Conservation (phyloP, 2,113 vertebrate species). For the Neofelis nebulosa region DNA sequence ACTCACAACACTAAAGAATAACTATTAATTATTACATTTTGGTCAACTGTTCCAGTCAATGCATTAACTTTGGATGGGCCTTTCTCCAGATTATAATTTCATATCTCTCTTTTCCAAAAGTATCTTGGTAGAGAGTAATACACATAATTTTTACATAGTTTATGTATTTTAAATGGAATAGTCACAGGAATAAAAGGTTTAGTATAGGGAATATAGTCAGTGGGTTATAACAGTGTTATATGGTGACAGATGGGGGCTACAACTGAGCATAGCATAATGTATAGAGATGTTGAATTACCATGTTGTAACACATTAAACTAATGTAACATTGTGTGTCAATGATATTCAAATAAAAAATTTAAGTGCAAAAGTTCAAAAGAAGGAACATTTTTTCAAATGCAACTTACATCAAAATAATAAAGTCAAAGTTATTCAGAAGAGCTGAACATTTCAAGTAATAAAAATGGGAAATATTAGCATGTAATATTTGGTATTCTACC, state of each 20-base stretch:
- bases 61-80: neutral
- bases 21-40: neutral
- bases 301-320: neutral
- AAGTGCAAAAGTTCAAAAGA: neutral
- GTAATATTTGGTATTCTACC: neutral
- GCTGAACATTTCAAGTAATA: neutral
- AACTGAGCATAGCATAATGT: neutral
- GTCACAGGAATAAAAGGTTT: neutral
- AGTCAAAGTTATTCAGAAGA: neutral
- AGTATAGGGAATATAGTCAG: neutral
- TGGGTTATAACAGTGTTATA: neutral
- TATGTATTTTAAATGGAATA: conserved; percentile 1
- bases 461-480: neutral
- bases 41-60: neutral
- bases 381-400: neutral
- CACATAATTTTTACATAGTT: neutral
- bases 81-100: neutral
- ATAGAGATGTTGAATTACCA: neutral
- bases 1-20: neutral
- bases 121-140: neutral
- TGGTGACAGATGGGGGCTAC: neutral
- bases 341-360: neutral
- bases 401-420: neutral
- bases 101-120: neutral
- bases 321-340: neutral